Percentiles rank a stretch among this genome's conserved stretches.
Conservation (phyloP, 1,140 invertebrate species). For the Plodia interpunctella region DNA sequence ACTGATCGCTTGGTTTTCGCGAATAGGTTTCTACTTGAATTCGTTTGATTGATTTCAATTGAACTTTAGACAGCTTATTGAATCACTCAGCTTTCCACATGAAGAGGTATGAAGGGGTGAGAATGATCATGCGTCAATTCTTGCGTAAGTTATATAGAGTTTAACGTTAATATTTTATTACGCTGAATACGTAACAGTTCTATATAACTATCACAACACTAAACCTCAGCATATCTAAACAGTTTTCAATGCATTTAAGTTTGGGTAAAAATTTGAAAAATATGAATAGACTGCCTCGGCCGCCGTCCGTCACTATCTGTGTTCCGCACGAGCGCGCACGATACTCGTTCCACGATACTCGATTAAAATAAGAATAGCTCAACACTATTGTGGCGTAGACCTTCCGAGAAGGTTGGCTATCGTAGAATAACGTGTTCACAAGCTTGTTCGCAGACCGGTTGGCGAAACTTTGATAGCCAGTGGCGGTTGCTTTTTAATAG, state of each 20-base stretch:
- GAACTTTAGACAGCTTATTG: conserved; percentile 42
- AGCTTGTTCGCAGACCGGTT: neutral
- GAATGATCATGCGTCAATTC: neutral
- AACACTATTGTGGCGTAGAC: conserved; percentile 50
- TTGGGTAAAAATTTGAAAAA: conserved; percentile 54
- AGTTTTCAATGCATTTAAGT: conserved; percentile 16
- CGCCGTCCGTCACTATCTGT: conserved; percentile 67
- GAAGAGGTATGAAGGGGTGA: conserved; percentile 17
- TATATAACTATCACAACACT: too few species aligned
- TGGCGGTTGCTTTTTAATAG: neutral
- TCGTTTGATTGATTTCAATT: conserved; percentile 61
- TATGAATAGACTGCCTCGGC: conserved; percentile 49
- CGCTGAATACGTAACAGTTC: too few species aligned
- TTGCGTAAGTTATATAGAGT: neutral
- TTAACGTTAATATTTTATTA: neutral
- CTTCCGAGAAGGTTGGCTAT: conserved; percentile 46
- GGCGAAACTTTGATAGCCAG: neutral
- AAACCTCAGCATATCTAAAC: neutral
- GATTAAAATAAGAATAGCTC: conserved; percentile 71
- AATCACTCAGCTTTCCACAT: conserved; percentile 15
- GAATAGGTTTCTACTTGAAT: conserved; percentile 46
- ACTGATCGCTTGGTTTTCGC: conserved; percentile 25
- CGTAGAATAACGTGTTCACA: conserved; percentile 11
- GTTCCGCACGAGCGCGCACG: conserved; percentile 64
- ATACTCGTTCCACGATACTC: conserved; percentile 60